These are phyloP conservation scores for Miniopterus natalensis DNA, from an alignment of 2,113 vertebrate genomes.

Conservation along the genomic window DNA sequence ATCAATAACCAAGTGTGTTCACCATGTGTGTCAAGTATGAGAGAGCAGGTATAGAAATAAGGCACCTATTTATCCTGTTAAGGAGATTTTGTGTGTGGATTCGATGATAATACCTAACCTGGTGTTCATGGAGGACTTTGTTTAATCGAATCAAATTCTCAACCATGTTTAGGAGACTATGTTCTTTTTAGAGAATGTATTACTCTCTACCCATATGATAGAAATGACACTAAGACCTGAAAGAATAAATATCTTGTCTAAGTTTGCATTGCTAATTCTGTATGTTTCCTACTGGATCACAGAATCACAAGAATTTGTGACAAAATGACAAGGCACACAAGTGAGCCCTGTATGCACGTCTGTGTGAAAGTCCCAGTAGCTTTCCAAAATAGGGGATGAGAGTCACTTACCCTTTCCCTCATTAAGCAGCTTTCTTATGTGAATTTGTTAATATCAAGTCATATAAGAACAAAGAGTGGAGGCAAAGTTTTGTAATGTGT, in stretches of 20 bases:
- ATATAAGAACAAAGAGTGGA: neutral
- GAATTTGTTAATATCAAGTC: slow-evolving; percentile 11
- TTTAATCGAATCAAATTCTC: neutral
- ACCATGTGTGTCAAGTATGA: neutral
- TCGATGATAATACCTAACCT: neutral
- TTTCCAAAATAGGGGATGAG: neutral
- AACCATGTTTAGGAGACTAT: neutral
- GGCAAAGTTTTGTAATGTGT: neutral
- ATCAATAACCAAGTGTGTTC: neutral
- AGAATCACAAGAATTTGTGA: slow-evolving; percentile 26
- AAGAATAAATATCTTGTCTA: neutral
- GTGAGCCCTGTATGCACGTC: neutral
- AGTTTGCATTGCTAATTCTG: neutral
- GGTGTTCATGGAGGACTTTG: neutral
- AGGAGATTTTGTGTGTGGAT: neutral
- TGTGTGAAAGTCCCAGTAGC: neutral
- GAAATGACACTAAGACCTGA: slow-evolving; percentile 6
- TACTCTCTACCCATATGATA: neutral
- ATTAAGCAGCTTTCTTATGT: neutral
- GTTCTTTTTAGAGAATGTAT: neutral
- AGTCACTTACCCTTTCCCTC: neutral
- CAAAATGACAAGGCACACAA: neutral
- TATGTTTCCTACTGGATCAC: neutral
- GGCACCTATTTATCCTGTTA: neutral
- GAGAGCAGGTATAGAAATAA: neutral